phyloP scores from a whole-genome alignment of 2,888 invertebrate genomes.

The Xestia sexstrigata region DNA sequence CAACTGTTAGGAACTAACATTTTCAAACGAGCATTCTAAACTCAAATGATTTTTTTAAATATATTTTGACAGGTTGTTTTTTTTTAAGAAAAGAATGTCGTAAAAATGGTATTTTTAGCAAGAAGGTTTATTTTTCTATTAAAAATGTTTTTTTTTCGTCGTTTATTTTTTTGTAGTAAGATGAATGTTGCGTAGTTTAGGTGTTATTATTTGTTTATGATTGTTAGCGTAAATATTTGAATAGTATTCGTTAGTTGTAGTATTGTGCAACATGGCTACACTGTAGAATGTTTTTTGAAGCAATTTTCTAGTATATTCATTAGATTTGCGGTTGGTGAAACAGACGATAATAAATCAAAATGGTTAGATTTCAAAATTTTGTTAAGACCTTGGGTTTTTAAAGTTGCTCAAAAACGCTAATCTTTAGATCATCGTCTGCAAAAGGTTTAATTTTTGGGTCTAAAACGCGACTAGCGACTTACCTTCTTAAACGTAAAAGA shows the following conservation, averaged over 20 bases:
- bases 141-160: neutral
- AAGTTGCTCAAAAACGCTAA: slow-evolving; percentile 9
- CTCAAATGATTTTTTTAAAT: neutral
- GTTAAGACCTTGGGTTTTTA: slow-evolving; percentile 28
- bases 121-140: slow-evolving; percentile 11
- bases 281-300: slow-evolving; percentile 15
- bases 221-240: slow-evolving; percentile 45
- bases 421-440: slow-evolving; percentile 15
- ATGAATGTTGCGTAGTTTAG: slow-evolving; percentile 20
- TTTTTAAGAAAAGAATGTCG: neutral
- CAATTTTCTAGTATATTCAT: slow-evolving; percentile 14
- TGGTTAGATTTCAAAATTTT: slow-evolving; percentile 16
- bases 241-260: slow-evolving; percentile 32
- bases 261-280: slow-evolving; percentile 44
- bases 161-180: slow-evolving; percentile 21
- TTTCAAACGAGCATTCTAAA: slow-evolving; percentile 38
- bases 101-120: slow-evolving; percentile 5
- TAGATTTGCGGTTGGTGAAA: slow-evolving; percentile 22
- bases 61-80: slow-evolving; percentile 33
- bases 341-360: slow-evolving; percentile 17
- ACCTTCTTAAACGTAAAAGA: neutral
- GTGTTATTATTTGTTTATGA: slow-evolving; percentile 47
- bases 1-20: slow-evolving; percentile 12
- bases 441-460: neutral
- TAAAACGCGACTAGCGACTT: neutral